Evolutionary conservation across 2,888 invertebrate genomes (phyloP).

Genomic region (Noctua comes): DNA sequence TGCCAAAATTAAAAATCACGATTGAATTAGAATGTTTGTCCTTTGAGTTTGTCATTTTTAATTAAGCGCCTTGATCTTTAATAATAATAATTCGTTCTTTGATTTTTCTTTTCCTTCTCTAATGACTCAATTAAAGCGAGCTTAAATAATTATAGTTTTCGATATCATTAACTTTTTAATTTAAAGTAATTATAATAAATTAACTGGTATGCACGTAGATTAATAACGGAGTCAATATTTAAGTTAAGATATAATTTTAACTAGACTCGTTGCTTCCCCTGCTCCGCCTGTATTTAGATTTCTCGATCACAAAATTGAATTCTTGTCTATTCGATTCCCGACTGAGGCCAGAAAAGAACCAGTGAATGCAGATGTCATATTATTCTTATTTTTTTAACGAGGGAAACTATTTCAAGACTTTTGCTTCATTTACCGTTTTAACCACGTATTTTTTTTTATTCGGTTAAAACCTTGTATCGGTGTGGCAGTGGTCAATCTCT

Average conservation of each 20-base stretch:
- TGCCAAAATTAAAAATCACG: not conserved
- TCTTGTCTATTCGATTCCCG: not conserved
- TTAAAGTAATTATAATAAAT: not conserved
- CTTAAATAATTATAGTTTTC: not conserved
- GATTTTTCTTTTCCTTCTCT: not conserved
- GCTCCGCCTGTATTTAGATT: not conserved
- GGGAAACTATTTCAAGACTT: not conserved
- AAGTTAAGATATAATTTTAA: not conserved
- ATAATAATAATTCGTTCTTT: not conserved
- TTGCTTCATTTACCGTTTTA: not conserved
- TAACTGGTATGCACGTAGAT: not conserved
- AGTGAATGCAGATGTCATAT: not conserved
- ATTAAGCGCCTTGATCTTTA: not conserved
- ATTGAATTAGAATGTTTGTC: slow-evolving; percentile 2
- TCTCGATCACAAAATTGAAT: not conserved
- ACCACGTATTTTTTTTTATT: not conserved
- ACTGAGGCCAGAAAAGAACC: not conserved
- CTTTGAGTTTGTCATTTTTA: not conserved
- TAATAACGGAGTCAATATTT: not conserved
- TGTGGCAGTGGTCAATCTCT: not conserved
- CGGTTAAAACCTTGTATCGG: not conserved
- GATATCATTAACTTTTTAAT: not conserved
- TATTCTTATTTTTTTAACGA: not conserved
- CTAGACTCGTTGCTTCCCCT: not conserved
- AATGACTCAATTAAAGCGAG: not conserved